Evolutionary conservation across 2,888 invertebrate species (phyloP).

Genomic region (Pherbina coryleti): DNA sequence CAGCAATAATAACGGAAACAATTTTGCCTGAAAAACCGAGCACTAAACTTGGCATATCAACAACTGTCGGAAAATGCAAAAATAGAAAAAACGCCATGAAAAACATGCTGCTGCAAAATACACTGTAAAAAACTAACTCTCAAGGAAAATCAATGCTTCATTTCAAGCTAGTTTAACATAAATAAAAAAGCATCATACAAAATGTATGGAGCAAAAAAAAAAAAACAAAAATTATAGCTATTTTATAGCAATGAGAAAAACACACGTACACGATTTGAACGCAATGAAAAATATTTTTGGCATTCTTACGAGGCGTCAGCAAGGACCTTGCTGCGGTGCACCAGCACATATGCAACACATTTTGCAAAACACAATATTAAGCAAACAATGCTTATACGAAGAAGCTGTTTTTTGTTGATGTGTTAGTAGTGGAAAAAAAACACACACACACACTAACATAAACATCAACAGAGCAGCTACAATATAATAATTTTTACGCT

Average conservation of each 20-base stretch:
- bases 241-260: not conserved
- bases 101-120: not conserved
- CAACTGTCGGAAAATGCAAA: constrained; percentile 18
- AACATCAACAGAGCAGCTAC: not conserved
- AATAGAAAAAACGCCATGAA: not conserved
- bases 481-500: constrained; percentile 31
- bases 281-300: constrained; percentile 17
- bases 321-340: not conserved
- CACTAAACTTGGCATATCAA: constrained; percentile 21
- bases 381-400: constrained; percentile 23
- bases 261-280: not conserved
- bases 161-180: not conserved
- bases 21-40: constrained; percentile 12
- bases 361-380: constrained; percentile 26
- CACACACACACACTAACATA: not conserved
- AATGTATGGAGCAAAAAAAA: not conserved
- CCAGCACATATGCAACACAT: constrained; percentile 10
- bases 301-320: constrained; percentile 21
- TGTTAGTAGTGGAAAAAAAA: not conserved
- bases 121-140: not conserved
- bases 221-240: not conserved
- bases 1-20: constrained; percentile 15
- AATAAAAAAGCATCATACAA: not conserved
- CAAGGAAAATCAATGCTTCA: constrained; percentile 21
- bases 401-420: constrained; percentile 10